Conservation (phyloP, 2,888 invertebrate genomes). For the Holacanthella duospinosa region DNA sequence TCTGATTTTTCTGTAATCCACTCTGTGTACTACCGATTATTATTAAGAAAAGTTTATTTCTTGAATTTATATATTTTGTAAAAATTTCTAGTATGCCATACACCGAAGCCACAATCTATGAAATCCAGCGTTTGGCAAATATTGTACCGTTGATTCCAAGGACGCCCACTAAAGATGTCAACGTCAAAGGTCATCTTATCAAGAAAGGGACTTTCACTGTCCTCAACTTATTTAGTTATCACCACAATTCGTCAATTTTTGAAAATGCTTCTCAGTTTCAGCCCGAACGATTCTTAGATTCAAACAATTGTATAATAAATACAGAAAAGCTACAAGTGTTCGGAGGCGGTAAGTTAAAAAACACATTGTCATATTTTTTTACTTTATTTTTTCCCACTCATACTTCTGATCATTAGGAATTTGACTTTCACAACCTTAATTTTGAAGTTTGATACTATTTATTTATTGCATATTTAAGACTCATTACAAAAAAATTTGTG, state of each 20-base stretch:
- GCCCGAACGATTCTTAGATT: constrained; percentile 22
- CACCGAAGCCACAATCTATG: constrained; percentile 19
- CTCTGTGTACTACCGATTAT: no score
- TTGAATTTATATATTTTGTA: no score
- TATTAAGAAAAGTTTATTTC: no score
- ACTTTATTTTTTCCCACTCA: no score
- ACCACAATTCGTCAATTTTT: constrained; percentile 18
- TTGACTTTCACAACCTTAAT: no score
- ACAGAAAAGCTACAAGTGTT: constrained; percentile 17
- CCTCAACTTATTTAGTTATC: constrained; percentile 17
- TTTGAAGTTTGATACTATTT: no score
- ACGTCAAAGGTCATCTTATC: constrained; percentile 11
- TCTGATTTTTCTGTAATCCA: no score
- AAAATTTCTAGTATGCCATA: constrained; percentile 20
- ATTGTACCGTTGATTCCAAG: constrained; percentile 17
- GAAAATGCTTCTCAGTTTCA: constrained; percentile 17
- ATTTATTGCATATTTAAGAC: no score
- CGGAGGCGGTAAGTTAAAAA: constrained; percentile 22
- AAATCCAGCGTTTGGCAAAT: constrained; percentile 20
- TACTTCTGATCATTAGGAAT: no score
- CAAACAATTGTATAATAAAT: constrained; percentile 13
- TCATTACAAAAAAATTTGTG: no score
- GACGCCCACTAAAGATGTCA: constrained; percentile 12
- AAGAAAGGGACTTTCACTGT: constrained; percentile 15
- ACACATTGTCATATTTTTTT: no score